These are phyloP conservation scores for Zaprionus tsacasi DNA, from an alignment of 1,140 invertebrate species.

Conservation along the genomic window DNA sequence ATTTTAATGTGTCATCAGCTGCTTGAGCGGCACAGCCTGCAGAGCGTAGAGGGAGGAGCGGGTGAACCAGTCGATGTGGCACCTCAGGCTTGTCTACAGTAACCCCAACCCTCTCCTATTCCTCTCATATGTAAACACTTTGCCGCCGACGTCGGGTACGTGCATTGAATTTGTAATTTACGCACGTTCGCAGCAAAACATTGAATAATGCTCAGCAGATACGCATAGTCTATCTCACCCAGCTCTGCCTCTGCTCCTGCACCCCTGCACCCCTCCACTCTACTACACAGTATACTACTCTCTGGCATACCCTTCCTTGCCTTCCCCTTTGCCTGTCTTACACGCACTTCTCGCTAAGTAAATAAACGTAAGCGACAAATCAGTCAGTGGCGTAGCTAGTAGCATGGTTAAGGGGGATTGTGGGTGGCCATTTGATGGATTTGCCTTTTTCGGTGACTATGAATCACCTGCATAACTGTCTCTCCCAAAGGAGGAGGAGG, in stretches of 20 bases:
- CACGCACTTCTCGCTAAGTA: conserved; percentile 68
- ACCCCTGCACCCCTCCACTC: too few species aligned
- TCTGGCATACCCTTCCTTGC: background rate
- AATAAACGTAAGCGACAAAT: conserved; percentile 59
- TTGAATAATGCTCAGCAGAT: conserved; percentile 80
- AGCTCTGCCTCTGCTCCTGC: too few species aligned
- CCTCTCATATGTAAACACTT: background rate
- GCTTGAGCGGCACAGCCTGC: conserved; percentile 32
- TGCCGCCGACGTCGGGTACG: conserved; percentile 63
- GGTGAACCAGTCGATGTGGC: background rate
- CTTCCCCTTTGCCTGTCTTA: background rate
- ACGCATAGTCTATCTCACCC: conserved; percentile 39
- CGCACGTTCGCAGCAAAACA: conserved; percentile 77
- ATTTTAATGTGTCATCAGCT: conserved; percentile 79
- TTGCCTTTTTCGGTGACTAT: conserved; percentile 58
- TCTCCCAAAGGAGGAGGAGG: background rate
- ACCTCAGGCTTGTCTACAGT: conserved; percentile 17
- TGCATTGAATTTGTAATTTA: conserved; percentile 83
- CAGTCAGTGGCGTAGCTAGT: conserved; percentile 42
- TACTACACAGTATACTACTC: background rate
- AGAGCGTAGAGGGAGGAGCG: background rate
- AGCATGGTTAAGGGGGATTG: conserved; percentile 1
- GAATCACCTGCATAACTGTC: conserved; percentile 64
- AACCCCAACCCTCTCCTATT: background rate
- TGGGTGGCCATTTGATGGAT: conserved; percentile 69